phyloP scores from a whole-genome alignment of 2,888 invertebrate genomes.

The Pseudococcus jackbeardsleyi region DNA sequence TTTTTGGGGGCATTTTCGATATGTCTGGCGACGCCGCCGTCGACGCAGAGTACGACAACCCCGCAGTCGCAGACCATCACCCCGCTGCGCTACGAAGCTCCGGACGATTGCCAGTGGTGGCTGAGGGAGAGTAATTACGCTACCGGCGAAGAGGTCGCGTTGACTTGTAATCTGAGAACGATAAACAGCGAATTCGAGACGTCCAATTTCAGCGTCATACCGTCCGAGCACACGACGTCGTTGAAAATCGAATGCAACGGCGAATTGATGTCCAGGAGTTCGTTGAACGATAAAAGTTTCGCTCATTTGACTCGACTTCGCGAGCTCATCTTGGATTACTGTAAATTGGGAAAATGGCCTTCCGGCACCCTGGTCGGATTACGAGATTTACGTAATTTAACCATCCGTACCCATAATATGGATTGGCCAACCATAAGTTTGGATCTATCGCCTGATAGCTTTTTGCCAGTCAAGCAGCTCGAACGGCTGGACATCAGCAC shows the following conservation, averaged over 20 bases:
- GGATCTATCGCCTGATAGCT: slow-evolving; percentile 84
- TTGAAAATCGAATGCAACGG: slow-evolving; percentile 85
- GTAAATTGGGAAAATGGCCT: slow-evolving; percentile 88
- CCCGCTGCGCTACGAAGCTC: slow-evolving; percentile 80
- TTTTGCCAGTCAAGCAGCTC: slow-evolving; percentile 81
- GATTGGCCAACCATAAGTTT: slow-evolving; percentile 89
- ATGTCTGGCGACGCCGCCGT: neutral
- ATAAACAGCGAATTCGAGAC: slow-evolving; percentile 90
- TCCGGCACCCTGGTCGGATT: slow-evolving; percentile 84
- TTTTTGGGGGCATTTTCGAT: neutral
- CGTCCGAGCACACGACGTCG: slow-evolving; percentile 85
- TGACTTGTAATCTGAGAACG: slow-evolving; percentile 84
- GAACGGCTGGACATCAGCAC: slow-evolving; percentile 88
- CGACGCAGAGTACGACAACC: neutral
- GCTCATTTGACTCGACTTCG: slow-evolving; percentile 84
- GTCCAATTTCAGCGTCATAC: slow-evolving; percentile 89
- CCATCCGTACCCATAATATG: slow-evolving; percentile 86
- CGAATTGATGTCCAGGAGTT: slow-evolving; percentile 84
- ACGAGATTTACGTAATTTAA: slow-evolving; percentile 85
- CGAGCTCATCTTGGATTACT: slow-evolving; percentile 85
- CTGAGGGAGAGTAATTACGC: slow-evolving; percentile 69
- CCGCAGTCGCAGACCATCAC: slow-evolving; percentile 69
- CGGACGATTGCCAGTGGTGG: slow-evolving; percentile 89
- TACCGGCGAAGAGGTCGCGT: slow-evolving; percentile 77
- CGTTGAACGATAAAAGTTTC: slow-evolving; percentile 82